Percentiles rank a stretch among this genome's conserved stretches.
phyloP scores from a whole-genome alignment of 2,888 invertebrate species.

The Dasypogon diadema region DNA sequence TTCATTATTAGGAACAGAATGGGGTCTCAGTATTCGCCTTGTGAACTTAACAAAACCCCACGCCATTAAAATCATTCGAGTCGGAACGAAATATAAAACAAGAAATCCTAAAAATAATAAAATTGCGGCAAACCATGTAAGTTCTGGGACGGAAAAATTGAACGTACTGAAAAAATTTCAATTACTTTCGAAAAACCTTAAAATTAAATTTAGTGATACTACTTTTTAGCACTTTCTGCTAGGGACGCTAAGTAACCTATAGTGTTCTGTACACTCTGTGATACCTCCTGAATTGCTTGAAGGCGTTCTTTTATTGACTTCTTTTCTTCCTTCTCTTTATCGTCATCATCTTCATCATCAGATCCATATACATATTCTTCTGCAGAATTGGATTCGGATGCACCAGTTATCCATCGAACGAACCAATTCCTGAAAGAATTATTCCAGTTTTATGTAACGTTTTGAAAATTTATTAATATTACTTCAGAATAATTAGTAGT shows the following conservation, averaged over 20 bases:
- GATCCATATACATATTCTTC: conserved; percentile 75
- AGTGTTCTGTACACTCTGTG: conserved; percentile 95
- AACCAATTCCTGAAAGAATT: conserved; percentile 66
- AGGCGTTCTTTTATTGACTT: conserved; percentile 93
- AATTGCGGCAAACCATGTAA: conserved; percentile 91
- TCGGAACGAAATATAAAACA: conserved; percentile 89
- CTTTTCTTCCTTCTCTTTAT: conserved; percentile 95
- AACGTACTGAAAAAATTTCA: conserved; percentile 79
- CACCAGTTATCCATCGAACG: conserved; percentile 66
- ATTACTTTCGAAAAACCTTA: conserved; percentile 8
- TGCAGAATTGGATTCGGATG: conserved; percentile 60
- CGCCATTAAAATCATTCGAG: conserved; percentile 88
- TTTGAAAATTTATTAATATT: conserved; percentile 55
- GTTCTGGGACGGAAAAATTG: conserved; percentile 96
- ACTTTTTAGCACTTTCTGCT: conserved; percentile 96
- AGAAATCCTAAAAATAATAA: conserved; percentile 79
- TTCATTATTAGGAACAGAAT: conserved; percentile 97
- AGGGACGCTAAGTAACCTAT: conserved; percentile 95
- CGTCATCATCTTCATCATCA: conserved; percentile 91
- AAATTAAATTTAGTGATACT: conserved; percentile 59
- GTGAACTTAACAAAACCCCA: conserved; percentile 98
- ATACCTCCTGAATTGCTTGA: conserved; percentile 97
- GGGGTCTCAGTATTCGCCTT: conserved; percentile 90
- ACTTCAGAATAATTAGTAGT: conserved; percentile 81
- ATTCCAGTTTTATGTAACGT: neutral